These are phyloP conservation scores for Stenodema calcarata DNA, from an alignment of 2,888 invertebrate genomes.

Conservation along the genomic window DNA sequence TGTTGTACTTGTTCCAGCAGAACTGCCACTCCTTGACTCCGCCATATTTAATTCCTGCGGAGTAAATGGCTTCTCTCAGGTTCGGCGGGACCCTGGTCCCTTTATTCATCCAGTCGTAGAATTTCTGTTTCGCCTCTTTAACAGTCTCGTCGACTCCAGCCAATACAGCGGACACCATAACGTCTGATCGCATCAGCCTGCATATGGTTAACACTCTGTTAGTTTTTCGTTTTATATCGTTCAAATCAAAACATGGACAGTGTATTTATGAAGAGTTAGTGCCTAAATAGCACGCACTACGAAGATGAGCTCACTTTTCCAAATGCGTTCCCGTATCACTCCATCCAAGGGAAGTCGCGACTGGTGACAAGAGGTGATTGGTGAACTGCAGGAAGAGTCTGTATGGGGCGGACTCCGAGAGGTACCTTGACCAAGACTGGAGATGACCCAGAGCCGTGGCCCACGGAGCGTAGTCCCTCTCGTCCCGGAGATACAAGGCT, in stretches of 20 bases:
- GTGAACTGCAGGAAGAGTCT: conserved; percentile 72
- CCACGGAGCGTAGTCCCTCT: conserved; percentile 85
- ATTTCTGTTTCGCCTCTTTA: conserved; percentile 72
- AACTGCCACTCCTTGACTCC: conserved; percentile 77
- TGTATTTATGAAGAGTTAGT: neutral
- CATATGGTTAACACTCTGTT: no score
- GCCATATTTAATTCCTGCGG: conserved; percentile 73
- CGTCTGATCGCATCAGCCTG: conserved; percentile 75
- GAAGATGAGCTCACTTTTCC: conserved; percentile 64
- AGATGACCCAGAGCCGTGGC: conserved; percentile 78
- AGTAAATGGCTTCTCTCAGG: conserved; percentile 74
- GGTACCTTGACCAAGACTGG: conserved; percentile 73
- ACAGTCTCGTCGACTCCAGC: conserved; percentile 75
- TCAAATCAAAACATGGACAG: neutral
- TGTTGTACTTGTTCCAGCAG: conserved; percentile 75
- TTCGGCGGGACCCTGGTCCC: conserved; percentile 74
- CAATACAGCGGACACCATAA: conserved; percentile 75
- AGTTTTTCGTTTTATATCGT: no score
- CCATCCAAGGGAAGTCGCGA: conserved; percentile 71
- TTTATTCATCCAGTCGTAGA: conserved; percentile 74
- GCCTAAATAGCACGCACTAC: neutral
- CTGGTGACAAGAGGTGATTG: conserved; percentile 67
- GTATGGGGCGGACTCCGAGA: conserved; percentile 74
- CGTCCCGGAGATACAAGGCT: conserved; percentile 71
- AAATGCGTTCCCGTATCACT: conserved; percentile 70